Conservation (phyloP, 1,140 invertebrate species). For the Magallana ariakensis region DNA sequence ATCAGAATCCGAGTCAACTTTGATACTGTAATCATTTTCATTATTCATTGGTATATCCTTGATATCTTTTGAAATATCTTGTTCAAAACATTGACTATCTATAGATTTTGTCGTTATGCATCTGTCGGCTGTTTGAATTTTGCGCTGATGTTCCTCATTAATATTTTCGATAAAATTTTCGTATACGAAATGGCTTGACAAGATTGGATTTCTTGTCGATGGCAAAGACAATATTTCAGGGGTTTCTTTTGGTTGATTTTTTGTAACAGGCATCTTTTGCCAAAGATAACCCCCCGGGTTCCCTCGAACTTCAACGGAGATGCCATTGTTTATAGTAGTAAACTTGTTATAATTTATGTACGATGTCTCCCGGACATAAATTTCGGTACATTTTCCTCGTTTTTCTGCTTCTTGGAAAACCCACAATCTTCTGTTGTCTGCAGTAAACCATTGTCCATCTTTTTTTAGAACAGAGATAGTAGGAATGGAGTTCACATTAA, state of each 20-base stretch:
- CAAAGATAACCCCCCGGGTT: not conserved
- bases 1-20: too few species aligned
- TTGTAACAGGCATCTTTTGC: not conserved
- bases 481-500: conserved; percentile 28
- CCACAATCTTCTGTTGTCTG: conserved; percentile 56
- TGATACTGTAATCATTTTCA: too few species aligned
- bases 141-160: too few species aligned
- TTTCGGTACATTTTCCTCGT: conserved; percentile 31
- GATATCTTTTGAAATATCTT: too few species aligned
- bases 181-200: too few species aligned
- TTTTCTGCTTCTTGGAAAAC: conserved; percentile 46
- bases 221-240: too few species aligned
- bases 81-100: too few species aligned
- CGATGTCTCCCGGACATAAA: not conserved
- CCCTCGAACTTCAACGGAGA: not conserved
- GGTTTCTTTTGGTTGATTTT: not conserved
- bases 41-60: too few species aligned
- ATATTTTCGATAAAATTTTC: too few species aligned
- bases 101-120: too few species aligned
- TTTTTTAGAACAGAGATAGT: conserved; percentile 8
- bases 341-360: conserved; percentile 25
- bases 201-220: too few species aligned
- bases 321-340: conserved; percentile 28
- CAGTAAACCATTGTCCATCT: conserved; percentile 46
- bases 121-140: too few species aligned